Base-by-base conservation (phyloP, 2,113 vertebrate species). In the Lasiurus cinereus region DNA sequence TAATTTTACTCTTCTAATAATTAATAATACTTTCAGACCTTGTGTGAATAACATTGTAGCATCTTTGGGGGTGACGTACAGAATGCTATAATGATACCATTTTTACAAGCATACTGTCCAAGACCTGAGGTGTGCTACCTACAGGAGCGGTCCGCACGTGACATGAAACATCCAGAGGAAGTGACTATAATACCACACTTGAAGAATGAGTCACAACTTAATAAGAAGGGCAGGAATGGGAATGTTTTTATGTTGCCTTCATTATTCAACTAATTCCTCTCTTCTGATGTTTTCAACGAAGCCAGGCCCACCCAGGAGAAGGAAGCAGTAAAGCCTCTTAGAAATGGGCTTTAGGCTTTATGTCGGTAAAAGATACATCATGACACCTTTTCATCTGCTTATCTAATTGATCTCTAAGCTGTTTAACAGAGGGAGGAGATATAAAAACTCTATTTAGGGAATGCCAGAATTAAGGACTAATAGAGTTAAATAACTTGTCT, bases 151-250 rank as follows among this genome's bases (percentile, higher is more conserved):
- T 67, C 21, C 72, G 11, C 66, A 36, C 2, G 29, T 91, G 54
- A 92, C 19, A 54, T 33, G 80, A 52, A 83, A 48, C 56, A 64
- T 62, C 29, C 21, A 78, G 82, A 88, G 78, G 70, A 80, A 86
- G 66, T 77, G 64, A 73, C 82, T 67, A 6, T 24, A n/a, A 18
- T 22, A 36, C 56, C 46, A 46, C 52, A 67, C 50, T 76, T 83
- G 52, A 31, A 73, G 72, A 77, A 80, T 88, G 91, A 96, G 43
- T 96, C 91, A 86, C 24, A 90, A 24, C 8, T 73, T 59, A 48
- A 67, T 73, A 54, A 50, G 83, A 93, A 54, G 52, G 36, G 72
- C 73, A 59, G 85, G 70, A 24, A 62, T 64, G 6, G 39, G 90
- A 22, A n/a, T 59, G 21, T 31, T 85, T 74, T 59, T 73, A 0